Evolutionary conservation across 2,888 invertebrate species (phyloP).

Genomic region (Heteropelma amictum): DNA sequence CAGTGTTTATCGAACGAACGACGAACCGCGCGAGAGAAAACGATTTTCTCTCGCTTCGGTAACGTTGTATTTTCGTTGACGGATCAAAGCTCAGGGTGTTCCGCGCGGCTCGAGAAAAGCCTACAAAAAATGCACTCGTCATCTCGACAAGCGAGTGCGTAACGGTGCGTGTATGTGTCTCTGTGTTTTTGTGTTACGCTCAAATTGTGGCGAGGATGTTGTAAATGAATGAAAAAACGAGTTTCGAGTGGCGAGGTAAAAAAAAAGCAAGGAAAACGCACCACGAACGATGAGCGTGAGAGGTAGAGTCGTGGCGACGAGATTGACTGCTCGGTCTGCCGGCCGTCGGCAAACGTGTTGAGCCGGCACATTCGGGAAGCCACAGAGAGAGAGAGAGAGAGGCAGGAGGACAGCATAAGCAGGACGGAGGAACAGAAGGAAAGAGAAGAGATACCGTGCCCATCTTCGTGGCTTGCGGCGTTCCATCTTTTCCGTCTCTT

Average conservation of each 20-base stretch:
- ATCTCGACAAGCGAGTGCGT: neutral
- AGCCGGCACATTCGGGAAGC: conserved; percentile 32
- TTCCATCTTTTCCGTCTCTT: conserved; percentile 8
- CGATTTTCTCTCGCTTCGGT: neutral
- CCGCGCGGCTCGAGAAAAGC: too few species aligned
- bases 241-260: neutral
- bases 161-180: conserved; percentile 8
- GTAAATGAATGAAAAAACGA: neutral
- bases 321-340: conserved; percentile 39
- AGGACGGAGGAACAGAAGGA: conserved; percentile 7
- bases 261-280: neutral
- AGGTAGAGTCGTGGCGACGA: conserved; percentile 23
- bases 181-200: conserved; percentile 9
- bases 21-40: neutral
- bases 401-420: conserved; percentile 14
- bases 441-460: neutral
- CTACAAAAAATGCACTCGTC: neutral
- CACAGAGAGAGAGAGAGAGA: conserved; percentile 13
- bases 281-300: conserved; percentile 19
- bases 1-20: neutral
- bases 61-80: neutral
- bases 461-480: neutral
- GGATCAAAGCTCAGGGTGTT: too few species aligned
- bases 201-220: conserved; percentile 8
- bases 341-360: conserved; percentile 51